Evolutionary conservation across 2,888 invertebrate genomes (phyloP).

Genomic region (Thymelicus acteon): DNA sequence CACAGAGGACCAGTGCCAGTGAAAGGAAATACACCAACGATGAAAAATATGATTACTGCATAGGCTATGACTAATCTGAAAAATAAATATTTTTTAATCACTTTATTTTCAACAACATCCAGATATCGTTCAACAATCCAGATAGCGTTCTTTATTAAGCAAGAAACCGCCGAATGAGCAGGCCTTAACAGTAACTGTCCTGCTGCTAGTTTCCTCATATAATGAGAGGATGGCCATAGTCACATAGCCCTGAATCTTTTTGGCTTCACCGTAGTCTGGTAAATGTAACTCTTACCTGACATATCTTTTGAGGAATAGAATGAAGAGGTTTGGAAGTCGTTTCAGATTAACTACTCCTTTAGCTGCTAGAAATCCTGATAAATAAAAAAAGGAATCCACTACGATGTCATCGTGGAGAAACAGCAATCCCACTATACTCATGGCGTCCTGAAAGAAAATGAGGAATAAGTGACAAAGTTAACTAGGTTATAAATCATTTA

Average conservation of each 20-base stretch:
- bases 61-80: conserved; percentile 83
- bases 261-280: no score
- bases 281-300: conserved; percentile 77
- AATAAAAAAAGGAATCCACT: conserved; percentile 87
- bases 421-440: conserved; percentile 61
- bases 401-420: conserved; percentile 86
- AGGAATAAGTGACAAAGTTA: no score
- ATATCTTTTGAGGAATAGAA: conserved; percentile 84
- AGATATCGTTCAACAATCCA: no score
- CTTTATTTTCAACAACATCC: no score
- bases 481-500: no score
- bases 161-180: no score
- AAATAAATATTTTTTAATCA: conserved; percentile 33
- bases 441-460: conserved; percentile 53
- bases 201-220: no score
- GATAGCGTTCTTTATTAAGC: no score
- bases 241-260: no score
- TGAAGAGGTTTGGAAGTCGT: conserved; percentile 68
- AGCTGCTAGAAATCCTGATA: conserved; percentile 85
- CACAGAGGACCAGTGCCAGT: conserved; percentile 86
- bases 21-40: conserved; percentile 80
- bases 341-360: conserved; percentile 69
- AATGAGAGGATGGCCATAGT: no score
- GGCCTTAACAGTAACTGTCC: no score
- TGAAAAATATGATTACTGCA: conserved; percentile 84